Evolutionary conservation across 1,140 invertebrate genomes (phyloP).

Genomic region (Trachymyrmex cornetzi): DNA sequence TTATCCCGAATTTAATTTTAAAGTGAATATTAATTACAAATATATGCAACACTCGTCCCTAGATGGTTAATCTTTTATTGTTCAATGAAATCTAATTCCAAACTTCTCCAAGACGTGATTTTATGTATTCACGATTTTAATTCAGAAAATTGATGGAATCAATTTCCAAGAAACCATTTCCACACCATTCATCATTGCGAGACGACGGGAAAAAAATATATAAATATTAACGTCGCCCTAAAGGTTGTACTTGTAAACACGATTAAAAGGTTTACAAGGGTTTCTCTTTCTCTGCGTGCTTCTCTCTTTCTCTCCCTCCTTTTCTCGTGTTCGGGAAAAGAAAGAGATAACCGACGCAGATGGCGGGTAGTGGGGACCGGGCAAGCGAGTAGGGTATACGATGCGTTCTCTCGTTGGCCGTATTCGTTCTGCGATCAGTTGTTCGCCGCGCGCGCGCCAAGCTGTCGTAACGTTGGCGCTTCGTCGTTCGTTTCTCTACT

Average conservation of each 20-base stretch:
- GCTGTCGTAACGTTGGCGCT: conserved; percentile 6
- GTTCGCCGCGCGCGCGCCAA: conserved; percentile 80
- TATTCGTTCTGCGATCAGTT: conserved; percentile 76
- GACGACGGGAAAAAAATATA: neutral
- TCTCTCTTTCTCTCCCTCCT: neutral
- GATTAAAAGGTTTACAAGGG: conserved; percentile 56
- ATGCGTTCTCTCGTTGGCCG: conserved; percentile 70
- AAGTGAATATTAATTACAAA: too few relatives aligned
- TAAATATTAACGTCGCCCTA: conserved; percentile 12
- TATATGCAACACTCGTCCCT: too few relatives aligned
- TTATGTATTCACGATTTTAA: neutral
- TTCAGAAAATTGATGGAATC: neutral
- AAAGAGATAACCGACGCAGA: conserved; percentile 47
- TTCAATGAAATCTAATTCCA: neutral
- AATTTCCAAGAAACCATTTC: neutral
- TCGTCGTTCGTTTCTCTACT: neutral
- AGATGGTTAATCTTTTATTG: too few relatives aligned
- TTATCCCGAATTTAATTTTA: too few relatives aligned
- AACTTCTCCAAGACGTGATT: neutral
- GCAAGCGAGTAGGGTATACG: conserved; percentile 52
- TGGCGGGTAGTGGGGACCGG: conserved; percentile 47
- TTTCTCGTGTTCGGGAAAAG: neutral
- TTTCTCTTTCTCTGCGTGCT: neutral
- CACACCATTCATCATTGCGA: neutral
- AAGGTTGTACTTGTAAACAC: conserved; percentile 57